Evolutionary conservation across 1,140 invertebrate species (phyloP).

Genomic region (Drosophila mayri): DNA sequence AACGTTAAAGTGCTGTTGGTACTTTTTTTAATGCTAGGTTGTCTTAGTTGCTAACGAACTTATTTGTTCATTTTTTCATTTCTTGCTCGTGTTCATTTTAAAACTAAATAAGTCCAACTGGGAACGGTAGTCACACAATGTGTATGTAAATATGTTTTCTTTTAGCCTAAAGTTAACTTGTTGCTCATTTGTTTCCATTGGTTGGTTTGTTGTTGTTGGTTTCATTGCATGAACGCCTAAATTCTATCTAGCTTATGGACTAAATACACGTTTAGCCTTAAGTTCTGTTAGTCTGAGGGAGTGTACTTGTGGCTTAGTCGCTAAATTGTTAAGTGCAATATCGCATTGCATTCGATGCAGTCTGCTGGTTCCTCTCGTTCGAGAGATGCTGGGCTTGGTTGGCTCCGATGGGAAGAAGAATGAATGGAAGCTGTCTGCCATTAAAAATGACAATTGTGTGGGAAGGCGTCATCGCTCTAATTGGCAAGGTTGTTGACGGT

Average conservation of each 20-base stretch:
- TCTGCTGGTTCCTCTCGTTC: conserved; percentile 54
- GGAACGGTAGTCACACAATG: conserved; percentile 22
- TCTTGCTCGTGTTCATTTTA: conserved; percentile 9
- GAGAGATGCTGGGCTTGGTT: conserved; percentile 9
- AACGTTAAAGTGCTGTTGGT: conserved; percentile 22
- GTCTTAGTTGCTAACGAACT: conserved; percentile 16
- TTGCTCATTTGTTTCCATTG: conserved; percentile 21
- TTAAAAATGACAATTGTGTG: conserved; percentile 51
- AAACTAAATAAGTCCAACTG: conserved; percentile 19
- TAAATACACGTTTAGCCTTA: conserved; percentile 31
- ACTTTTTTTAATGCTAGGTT: conserved; percentile 10
- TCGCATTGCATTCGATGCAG: conserved; percentile 70
- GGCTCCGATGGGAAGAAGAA: conserved; percentile 43
- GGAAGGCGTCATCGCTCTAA: conserved; percentile 44
- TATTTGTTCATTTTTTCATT: conserved; percentile 32
- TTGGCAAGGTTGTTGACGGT: conserved; percentile 28
- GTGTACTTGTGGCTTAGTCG: conserved; percentile 48
- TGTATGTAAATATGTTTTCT: conserved; percentile 10
- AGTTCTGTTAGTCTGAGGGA: conserved; percentile 34
- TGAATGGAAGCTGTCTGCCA: conserved; percentile 57
- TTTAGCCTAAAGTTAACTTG: conserved; percentile 34
- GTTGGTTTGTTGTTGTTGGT: conserved; percentile 25
- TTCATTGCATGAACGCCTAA: conserved; percentile 48
- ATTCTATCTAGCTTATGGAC: conserved; percentile 41
- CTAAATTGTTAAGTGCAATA: conserved; percentile 44